Base-by-base conservation (phyloP, 2,113 vertebrate species). In the Tamias sibiricus region DNA sequence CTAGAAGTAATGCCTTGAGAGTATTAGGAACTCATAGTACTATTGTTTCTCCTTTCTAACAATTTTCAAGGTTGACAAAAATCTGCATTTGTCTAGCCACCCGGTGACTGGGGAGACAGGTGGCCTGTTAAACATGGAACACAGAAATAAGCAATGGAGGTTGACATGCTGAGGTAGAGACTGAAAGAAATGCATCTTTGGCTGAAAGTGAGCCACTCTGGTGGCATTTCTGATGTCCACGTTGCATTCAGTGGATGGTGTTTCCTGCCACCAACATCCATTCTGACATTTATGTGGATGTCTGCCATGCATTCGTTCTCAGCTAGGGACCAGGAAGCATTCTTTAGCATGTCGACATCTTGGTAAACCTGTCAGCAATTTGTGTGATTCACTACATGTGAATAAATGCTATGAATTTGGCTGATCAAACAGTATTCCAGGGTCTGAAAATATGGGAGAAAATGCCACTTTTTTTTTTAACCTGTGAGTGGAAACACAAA, bases 341-440 rank as follows among this genome's bases (percentile, higher is more conserved):
- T 96, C 85, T 89, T 91, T 82, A 88, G 42, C 49, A 22, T 97
- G 82, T 96, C 97, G 95, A 91, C 68, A 30, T 95, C 9, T 80
- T 68, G 74, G 80, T 94, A 93, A 97, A 97, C 96, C 1, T 52
- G 62, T 80, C 93, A 66, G 82, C 92, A 84, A 87, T 95, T 80
- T 75, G 75, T 82, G 22, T 1, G 12, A 97, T 75, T 95, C 95
- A 20, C 22, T 49, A 57, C 42, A 13, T 0, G 24, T 95, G 87
- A 92, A 95, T 79, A 95, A 47, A 0, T 97, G 85, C 88, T 92
- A 13, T 49, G 89, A 87, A 68, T 90, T 49, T 93, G 87, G 74
- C 64, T 83, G 37, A 88, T 69, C 2, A 4, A 82, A 92, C 0
- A 8, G 42, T 77, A 16, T 54, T 16, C 62, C 12, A 37, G 54